Evolutionary conservation across 2,888 invertebrate genomes (phyloP), one percentile per base, ranked within the genome.

Genomic region (Digitonthophagus gazella): DNA sequence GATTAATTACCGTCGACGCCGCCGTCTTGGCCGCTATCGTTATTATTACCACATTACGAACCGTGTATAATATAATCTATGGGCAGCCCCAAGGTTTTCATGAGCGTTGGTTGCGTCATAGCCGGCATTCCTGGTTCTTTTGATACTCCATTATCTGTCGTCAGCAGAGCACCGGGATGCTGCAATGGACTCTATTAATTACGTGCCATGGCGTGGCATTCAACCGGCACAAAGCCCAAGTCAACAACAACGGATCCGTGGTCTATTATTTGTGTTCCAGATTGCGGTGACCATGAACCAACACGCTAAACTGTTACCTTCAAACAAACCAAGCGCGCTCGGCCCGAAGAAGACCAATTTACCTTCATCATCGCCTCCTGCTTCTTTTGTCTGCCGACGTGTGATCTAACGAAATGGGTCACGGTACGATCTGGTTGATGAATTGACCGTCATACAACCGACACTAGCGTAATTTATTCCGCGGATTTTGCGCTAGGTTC

Each of bases 1-100:
- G 18, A 57, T 61, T 61, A 61, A 61, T 61, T 61, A 61, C 28
- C 28, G 28, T 44, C 11, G 28, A 44, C 28, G 28, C 28, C 28
- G 28, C 28, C 28, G 28, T 44, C 28, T 44, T 44, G 28, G 6
- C 28, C 28, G 28, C 8, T 44, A 44, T 44, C 28, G 28, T 44
- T 44, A 44, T 44, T 44, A 44, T 44, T 44, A 44, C 28, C 28
- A 44, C 28, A 44, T 44, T 44, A 44, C 28, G 28, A 44, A 44
- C 28, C 11, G 28, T 44, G 28, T 44, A 44, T 44, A 44, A 44
- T 44, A 44, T 44, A 44, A 44, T 44, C 28, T 44, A 44, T 44
- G 28, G 28, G 28, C 28, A 44, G 28, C 28, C 6, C 28, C 28
- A 44, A 44, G 28, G 28, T 44, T 44, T 44, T 44, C 28, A 44